Conservation (phyloP, 2,888 invertebrate genomes). For the Tenodera sinensis region DNA sequence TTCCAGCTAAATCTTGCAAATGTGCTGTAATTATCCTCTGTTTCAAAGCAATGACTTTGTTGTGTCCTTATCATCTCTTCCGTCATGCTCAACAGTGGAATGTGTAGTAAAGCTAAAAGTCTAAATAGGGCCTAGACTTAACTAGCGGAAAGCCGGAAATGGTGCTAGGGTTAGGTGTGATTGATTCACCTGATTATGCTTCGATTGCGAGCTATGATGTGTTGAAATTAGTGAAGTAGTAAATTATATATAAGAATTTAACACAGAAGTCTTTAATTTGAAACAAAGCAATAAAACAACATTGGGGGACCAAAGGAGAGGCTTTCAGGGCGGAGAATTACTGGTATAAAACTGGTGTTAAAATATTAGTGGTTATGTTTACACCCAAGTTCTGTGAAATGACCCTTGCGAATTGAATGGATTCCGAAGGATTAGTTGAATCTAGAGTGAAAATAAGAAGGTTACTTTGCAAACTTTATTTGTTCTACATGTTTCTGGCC, state of each 20-base stretch:
- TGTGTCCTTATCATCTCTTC: not conserved
- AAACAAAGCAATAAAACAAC: no score
- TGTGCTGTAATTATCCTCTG: not conserved
- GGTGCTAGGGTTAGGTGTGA: constrained; percentile 19
- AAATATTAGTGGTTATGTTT: not conserved
- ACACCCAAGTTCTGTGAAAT: not conserved
- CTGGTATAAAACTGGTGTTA: not conserved
- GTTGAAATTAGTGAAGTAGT: not conserved
- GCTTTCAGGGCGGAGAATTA: not conserved
- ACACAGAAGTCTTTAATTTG: no score
- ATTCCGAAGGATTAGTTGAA: not conserved
- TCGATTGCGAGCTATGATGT: not conserved
- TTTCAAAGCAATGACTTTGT: not conserved
- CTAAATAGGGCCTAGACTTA: constrained; percentile 3
- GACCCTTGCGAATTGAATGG: not conserved
- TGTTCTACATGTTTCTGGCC: not conserved
- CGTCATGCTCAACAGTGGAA: not conserved
- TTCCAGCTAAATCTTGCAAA: not conserved
- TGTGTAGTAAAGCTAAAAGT: not conserved
- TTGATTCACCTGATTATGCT: constrained; percentile 22
- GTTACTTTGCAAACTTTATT: not conserved
- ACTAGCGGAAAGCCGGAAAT: constrained; percentile 24
- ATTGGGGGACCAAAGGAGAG: not conserved
- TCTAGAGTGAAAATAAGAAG: not conserved
- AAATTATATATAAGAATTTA: no score